Evolutionary conservation across 2,797 vertebrate genomes (phyloP).

Genomic region (Emydoidea blandingii): DNA sequence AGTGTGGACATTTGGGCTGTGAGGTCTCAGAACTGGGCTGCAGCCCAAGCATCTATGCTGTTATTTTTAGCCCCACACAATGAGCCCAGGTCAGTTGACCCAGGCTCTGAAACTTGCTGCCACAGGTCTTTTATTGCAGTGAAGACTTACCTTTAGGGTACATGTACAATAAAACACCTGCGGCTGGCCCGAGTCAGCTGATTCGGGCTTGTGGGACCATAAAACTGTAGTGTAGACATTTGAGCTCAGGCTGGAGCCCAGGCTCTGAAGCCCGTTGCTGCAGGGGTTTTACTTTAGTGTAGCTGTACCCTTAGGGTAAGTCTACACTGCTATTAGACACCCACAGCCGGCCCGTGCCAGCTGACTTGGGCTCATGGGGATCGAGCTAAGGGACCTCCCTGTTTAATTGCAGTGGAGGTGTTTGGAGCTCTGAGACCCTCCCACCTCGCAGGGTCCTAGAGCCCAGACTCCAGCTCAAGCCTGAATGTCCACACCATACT

Average conservation of each 20-base stretch:
- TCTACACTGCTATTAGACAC: neutral
- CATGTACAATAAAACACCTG: neutral
- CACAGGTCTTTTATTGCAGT: neutral
- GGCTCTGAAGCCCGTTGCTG: neutral
- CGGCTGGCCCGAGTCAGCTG: neutral
- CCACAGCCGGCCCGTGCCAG: neutral
- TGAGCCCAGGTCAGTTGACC: neutral
- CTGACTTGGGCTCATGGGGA: neutral
- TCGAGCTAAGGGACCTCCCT: neutral
- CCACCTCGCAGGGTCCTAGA: neutral
- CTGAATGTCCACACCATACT: neutral
- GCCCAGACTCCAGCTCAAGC: neutral
- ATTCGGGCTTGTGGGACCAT: neutral
- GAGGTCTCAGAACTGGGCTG: neutral
- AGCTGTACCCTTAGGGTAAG: neutral
- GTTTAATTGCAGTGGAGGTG: neutral
- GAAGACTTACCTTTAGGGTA: neutral
- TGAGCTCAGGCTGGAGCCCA: neutral
- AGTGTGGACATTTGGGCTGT: neutral
- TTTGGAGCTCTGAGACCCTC: neutral
- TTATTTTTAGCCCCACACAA: no score
- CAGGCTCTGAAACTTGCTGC: neutral
- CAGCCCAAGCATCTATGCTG: neutral
- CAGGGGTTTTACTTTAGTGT: neutral
- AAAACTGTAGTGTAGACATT: no score